Evolutionary conservation across 2,797 vertebrate species (phyloP), one percentile per base, ranked within the genome.

Genomic region (Scomberomorus guttatus): DNA sequence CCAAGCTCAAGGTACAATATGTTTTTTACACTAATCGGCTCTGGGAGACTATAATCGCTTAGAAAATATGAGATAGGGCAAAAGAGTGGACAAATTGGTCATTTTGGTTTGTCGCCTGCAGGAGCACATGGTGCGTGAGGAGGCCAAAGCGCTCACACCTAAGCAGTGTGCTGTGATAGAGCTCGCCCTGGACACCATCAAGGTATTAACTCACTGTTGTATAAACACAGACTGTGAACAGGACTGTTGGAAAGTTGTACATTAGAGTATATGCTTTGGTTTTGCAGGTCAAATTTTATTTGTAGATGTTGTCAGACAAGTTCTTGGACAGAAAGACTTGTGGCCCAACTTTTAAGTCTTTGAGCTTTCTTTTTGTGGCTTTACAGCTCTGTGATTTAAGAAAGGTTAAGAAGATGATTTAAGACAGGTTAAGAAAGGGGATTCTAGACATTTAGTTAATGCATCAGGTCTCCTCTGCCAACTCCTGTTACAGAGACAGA

Each of bases 131-230:
- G 98, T 99, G 57, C 96, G 98, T 1, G 98, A 99, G 82, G 98
- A 99, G 88, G 97, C 98, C 75, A 99, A 98, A 84, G 98, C 98
- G 9, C 93, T 99, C 80, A 96, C 98, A 9, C 98, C 98, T 0
- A 99, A 99, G 88, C 98, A 99, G 60, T 99, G 98, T n/a, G 98
- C 98, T 0, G 98, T 99, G 56, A 98, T 99, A 34, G 98, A 99
- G 83, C 94, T 99, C 83, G 98, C 98, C 0, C 92, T 99, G 91
- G 98, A 99, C 87, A 99, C 98, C 89, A 99, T 99, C 93, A 99
- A 99, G 98, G 98, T 99, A 88, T 65, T 54, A 29, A 42, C 44
- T 56, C 32, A 9, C 27, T 24, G 1, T 37, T 54, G 37, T n/a
- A 20, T 27, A 13, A 9, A 13, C 60, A 50, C 55, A 50, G 4